phyloP scores from a whole-genome alignment of 2,113 vertebrate species.

The Ammodramus savannarum region DNA sequence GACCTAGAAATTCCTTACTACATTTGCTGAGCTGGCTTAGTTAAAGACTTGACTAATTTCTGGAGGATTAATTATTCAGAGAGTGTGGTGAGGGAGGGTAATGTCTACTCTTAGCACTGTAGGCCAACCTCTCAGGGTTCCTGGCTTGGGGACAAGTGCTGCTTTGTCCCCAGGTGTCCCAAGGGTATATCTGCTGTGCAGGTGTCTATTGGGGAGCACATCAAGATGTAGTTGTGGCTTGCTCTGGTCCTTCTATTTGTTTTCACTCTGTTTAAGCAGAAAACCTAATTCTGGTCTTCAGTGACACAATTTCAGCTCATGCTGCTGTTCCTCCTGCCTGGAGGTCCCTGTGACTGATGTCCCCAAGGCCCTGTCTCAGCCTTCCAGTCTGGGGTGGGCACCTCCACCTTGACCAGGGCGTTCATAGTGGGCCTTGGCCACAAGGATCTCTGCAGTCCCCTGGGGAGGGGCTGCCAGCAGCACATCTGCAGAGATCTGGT shows the following conservation, averaged over 20 bases:
- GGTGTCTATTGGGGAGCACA: accelerated
- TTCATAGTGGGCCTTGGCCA: background rate
- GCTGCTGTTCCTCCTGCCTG: background rate
- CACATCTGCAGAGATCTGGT: background rate
- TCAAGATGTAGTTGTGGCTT: background rate
- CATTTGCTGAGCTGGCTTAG: background rate
- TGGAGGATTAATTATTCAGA: background rate
- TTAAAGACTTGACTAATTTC: background rate
- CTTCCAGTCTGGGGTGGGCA: background rate
- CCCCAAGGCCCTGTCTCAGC: accelerated
- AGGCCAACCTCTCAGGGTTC: background rate
- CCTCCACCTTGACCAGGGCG: background rate
- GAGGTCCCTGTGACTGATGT: background rate
- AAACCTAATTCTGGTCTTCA: background rate
- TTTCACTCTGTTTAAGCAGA: background rate
- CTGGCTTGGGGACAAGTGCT: background rate
- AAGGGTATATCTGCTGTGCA: background rate
- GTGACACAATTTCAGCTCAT: background rate
- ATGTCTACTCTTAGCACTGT: background rate
- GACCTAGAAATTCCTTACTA: slow-evolving; percentile 27
- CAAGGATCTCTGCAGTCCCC: background rate
- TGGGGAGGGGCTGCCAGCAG: background rate
- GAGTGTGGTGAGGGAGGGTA: background rate
- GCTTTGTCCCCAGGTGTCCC: background rate
- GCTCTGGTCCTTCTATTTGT: background rate